Evolutionary conservation across 1,140 invertebrate genomes (phyloP).

Genomic region (Drosophila tsacasi): DNA sequence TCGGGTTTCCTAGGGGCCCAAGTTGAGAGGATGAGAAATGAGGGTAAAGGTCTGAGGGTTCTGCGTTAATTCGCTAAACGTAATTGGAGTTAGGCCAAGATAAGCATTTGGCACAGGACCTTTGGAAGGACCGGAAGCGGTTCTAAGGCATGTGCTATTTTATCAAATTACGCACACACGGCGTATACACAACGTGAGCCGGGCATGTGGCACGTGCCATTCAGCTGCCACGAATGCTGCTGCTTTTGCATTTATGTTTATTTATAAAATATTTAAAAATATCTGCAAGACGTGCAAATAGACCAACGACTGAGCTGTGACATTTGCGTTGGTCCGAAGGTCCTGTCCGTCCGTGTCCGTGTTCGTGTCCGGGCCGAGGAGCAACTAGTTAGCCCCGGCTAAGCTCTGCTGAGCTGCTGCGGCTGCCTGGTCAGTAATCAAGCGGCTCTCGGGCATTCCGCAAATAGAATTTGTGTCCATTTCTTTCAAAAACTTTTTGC

Average conservation of each 20-base stretch:
- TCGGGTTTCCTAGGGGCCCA: constrained; percentile 16
- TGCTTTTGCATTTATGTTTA: constrained; percentile 67
- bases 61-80: constrained; percentile 53
- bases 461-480: constrained; percentile 14
- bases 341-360: not conserved
- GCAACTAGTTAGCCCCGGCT: constrained; percentile 10
- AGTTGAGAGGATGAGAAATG: constrained; percentile 5
- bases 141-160: constrained; percentile 37
- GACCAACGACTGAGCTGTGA: constrained; percentile 43
- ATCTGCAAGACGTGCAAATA: constrained; percentile 74
- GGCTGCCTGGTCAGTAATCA: constrained; percentile 32
- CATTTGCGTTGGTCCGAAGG: constrained; percentile 42
- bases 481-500: constrained; percentile 8
- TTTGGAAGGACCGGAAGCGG: constrained; percentile 5
- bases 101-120: constrained; percentile 32
- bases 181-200: constrained; percentile 57
- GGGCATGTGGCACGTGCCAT: constrained; percentile 51
- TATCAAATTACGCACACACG: constrained; percentile 56
- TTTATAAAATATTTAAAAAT: constrained; percentile 82
- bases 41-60: not conserved
- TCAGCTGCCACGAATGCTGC: not conserved
- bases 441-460: constrained; percentile 3
- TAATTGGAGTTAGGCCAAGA: constrained; percentile 59
- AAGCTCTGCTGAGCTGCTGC: constrained; percentile 24
- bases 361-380: not conserved